phyloP scores from a whole-genome alignment of 1,140 invertebrate genomes.

The Leptestheria dahalacensis region DNA sequence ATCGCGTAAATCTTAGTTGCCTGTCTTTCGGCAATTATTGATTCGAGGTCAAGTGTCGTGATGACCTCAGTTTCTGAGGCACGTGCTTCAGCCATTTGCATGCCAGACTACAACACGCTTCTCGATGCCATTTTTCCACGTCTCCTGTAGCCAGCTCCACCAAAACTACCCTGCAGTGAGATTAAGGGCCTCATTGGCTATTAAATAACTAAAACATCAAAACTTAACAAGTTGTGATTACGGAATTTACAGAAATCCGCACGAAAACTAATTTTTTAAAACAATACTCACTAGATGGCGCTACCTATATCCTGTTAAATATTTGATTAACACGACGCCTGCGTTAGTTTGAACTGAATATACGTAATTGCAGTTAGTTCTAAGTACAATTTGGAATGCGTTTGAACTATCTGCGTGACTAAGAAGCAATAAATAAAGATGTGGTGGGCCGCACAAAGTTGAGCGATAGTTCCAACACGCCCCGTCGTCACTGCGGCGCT shows the following conservation, averaged over 20 bases:
- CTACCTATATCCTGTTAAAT: too few relatives aligned
- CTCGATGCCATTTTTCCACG: too few relatives aligned
- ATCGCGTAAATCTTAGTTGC: background rate
- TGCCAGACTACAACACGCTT: background rate
- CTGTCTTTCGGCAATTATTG: background rate
- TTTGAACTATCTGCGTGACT: too few relatives aligned
- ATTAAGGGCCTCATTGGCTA: background rate
- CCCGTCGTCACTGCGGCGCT: background rate
- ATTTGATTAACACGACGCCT: too few relatives aligned
- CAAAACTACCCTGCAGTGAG: background rate
- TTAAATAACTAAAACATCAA: background rate
- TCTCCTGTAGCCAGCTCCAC: too few relatives aligned
- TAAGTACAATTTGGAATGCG: too few relatives aligned
- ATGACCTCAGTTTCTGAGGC: background rate
- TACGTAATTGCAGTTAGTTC: background rate
- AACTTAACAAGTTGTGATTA: too few relatives aligned
- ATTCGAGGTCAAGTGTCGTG: background rate
- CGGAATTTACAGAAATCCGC: too few relatives aligned
- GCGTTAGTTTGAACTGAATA: too few relatives aligned
- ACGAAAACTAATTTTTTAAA: background rate
- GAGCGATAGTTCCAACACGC: background rate
- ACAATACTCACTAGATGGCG: background rate
- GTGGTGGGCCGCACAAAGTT: background rate
- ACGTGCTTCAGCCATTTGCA: background rate
- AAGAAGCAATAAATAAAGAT: too few relatives aligned